Base-by-base conservation (phyloP, 2,888 invertebrate species). In the Sphecodes monilicornis region DNA sequence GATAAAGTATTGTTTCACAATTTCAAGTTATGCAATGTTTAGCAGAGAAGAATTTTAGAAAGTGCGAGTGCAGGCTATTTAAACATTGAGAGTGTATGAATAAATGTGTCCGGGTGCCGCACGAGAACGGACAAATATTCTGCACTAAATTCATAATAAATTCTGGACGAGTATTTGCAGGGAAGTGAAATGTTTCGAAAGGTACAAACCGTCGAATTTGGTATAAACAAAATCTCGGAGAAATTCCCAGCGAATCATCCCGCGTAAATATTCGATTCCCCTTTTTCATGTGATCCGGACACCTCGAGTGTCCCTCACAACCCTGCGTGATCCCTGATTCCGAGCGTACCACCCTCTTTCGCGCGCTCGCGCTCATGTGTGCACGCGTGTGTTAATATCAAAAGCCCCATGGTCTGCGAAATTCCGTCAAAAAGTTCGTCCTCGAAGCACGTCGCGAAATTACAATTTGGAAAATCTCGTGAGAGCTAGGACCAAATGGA, bases 401-500 rank as follows among this genome's bases (percentile, higher is more conserved):
- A 74, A 57, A 68, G 54, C 29, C 18, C 39, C n/a, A 36, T 26
- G 18, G 22, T 29, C n/a, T 13, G 32, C n/a, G 66, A 50, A 46
- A 76, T 46, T 66, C 66, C n/a, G n/a, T 3, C 66, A 8, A 46
- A 76, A 46, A 66, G 46, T 18, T 66, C 41, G 2, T 18, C 36
- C 36, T 18, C 16, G 41, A 3, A 3, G 18, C 18, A 18, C 16
- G n/a, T 1, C 5, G 36, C 16, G 32, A 43, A 43, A 77, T 32
- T 60, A 43, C 11, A 32, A 70, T 36, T 60, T 6, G 32, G 50
- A 41, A n/a, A 29, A 39, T 68, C 36, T 68, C 11, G 6, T 26
- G 26, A 57, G 57, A 43, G 32, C n/a, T 8, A 1, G 1, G 50
- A 26, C 64, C 60, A 64, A 46, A 80, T 80, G 64, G 75, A 71